Base-by-base conservation (phyloP, 2,113 vertebrate genomes). In the Microcebus lehilahytsara region DNA sequence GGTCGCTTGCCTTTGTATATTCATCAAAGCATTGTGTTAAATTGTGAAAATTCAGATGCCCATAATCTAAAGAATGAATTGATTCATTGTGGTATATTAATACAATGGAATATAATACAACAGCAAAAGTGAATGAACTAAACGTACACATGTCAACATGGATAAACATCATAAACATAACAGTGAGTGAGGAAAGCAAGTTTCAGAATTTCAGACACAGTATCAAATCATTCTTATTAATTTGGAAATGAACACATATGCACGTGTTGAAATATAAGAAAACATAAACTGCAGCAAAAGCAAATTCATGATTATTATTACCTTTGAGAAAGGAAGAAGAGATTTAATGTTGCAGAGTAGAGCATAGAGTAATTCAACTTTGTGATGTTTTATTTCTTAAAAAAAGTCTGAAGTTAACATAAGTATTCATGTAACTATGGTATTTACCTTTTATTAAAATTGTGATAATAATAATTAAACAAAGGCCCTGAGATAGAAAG, bases 381-480 rank as follows among this genome's bases (percentile, higher is more conserved):
- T 42, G 42, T 95, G 66, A 74, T 62, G 5, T 37, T 75, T 84
- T 89, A 23, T 27, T 66, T 96, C 72, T 89, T 69, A 53, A 72
- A 85, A 49, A 75, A 91, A 72, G n/a, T 64, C 12, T 53, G 13
- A 90, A 27, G 2, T 96, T 75, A 81, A 91, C 19, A 27, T 49
- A 27, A 92, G 14, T 11, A 88, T 79, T 60, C 14, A 49, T 78
- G 40, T 23, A 42, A 89, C 49, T 88, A 12, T 49, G 27, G 1
- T 62, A 84, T 20, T 88, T 94, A 71, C 2, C 30, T 62, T 93
- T 69, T 69, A 62, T 56, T 77, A 87, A 96, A 90, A 93, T 66
- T 71, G 46, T 85, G 62, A 79, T 53, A 25, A 51, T 49, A 56
- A 77, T 89, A 93, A 75, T n/a, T 75, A 80, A 49, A 62, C 19